Base-by-base conservation (phyloP, 2,113 vertebrate species). In the Tragelaphus strepsiceros region DNA sequence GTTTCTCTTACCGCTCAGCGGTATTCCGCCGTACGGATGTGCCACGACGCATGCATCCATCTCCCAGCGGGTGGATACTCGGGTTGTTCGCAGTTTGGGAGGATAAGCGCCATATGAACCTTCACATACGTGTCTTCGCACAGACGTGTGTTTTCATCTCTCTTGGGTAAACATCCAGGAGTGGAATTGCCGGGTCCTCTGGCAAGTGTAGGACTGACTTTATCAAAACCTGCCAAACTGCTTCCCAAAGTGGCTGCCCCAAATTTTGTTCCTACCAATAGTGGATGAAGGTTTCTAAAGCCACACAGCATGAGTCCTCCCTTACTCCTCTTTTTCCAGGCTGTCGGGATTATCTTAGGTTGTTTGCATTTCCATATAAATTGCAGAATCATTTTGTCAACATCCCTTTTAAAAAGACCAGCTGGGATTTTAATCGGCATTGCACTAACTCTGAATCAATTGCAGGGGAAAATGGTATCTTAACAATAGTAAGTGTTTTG, bases 41-140 rank as follows among this genome's bases (percentile, higher is more conserved):
- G 6, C 32, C 17, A 3, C n/a, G 2, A 0, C 2, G 2, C 5
- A 10, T 35, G 4, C 1, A 5, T 2, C 87, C 14, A 0, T 3
- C 3, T 2, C 5, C 61, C 14, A 30, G 30, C 2, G 19, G 7
- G 2, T 7, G 84, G 53, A 2, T 46, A 1, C 30, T 6, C 2
- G 21, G n/a, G 77, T 6, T 1, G 4, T 4, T 53, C 9, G 54
- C 46, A 26, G 35, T 3, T 2, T 32, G 19, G 5, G 46, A 39
- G 32, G 10, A 32, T 14, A 39, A 15, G 14, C 12, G 2, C 11
- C 6, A 2, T 19, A 7, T 16, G 46, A 35, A 10, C 3, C 10
- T 2, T 30, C 46, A 77, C 53, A 21, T 0, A 0, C 2, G 0
- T 22, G 61, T 15, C 88, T 91, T 5, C 3, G 8, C n/a, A 0